Evolutionary conservation across 2,888 invertebrate genomes (phyloP), one percentile per base, ranked within the genome.

Genomic region (Pyrgus malvae): DNA sequence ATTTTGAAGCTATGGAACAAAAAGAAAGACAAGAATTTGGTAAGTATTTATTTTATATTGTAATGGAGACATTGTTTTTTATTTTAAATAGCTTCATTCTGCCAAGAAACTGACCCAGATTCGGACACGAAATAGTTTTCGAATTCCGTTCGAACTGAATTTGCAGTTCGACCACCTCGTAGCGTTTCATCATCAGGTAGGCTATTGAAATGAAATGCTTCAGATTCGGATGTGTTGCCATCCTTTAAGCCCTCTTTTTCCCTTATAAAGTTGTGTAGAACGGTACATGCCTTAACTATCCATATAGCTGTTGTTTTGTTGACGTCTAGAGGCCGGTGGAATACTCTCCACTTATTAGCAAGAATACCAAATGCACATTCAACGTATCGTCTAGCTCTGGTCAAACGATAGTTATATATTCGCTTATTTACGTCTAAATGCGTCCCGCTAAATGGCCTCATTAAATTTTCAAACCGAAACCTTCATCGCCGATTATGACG

Each of bases 211-310:
- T 11, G 3, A 33, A 33, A 33, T 33, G n/a, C 33, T 57, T 55
- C 57, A 55, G 55, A 57, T 57, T 41, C 55, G 48, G 44, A 23
- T 23, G 23, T 57, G 41, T 57, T 55, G 41, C 21, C 54, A 58
- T 42, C 41, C 33, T 55, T 58, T 51, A 33, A 54, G 51, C 56
- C 54, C 46, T 51, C 57, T 19, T 57, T 59, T 19, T 61, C 48
- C 45, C 46, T 58, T 51, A 57, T 16, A 56, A 60, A 61, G 48
- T 61, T 61, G 56, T 61, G 60, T 53, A 61, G 55, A 49, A 61
- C 51, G 3, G 38, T 40, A 11, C 38, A 40, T 17, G 21, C 21
- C 11, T 40, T 40, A 11, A 40, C 21, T 11, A 21, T 21, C 21
- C 8, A 21, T 4, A 40, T 21, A 17, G 38, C 38, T 40, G 21